Evolutionary conservation across 2,888 invertebrate species (phyloP).

Genomic region (Volucella inflata): DNA sequence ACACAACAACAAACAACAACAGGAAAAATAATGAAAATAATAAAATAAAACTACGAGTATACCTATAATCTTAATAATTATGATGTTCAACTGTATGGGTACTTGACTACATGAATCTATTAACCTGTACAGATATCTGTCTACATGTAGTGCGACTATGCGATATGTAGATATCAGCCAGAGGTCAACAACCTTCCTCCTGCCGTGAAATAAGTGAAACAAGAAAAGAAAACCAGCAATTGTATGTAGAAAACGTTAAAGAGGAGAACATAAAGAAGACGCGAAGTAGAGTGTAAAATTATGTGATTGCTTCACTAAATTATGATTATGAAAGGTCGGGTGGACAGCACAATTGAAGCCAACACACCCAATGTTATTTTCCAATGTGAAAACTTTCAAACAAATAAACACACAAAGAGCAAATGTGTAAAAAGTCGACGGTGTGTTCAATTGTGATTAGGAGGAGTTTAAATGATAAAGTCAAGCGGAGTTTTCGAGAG

Average conservation of each 20-base stretch:
- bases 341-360: slow-evolving; percentile 26
- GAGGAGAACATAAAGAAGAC: slow-evolving; percentile 36
- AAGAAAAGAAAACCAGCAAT: slow-evolving; percentile 50
- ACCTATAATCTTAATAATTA: slow-evolving; percentile 44
- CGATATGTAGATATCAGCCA: slow-evolving; percentile 30
- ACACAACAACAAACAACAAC: too few species aligned
- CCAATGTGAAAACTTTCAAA: slow-evolving; percentile 4
- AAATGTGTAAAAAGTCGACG: neutral
- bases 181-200: slow-evolving; percentile 61
- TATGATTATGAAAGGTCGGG: slow-evolving; percentile 73
- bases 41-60: slow-evolving; percentile 19
- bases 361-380: slow-evolving; percentile 23
- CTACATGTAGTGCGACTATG: slow-evolving; percentile 36
- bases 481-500: neutral
- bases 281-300: slow-evolving; percentile 76
- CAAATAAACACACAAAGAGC: neutral
- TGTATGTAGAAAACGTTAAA: slow-evolving; percentile 65
- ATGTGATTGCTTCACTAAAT: slow-evolving; percentile 74
- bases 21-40: too few species aligned
- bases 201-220: slow-evolving; percentile 21
- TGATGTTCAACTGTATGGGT: slow-evolving; percentile 28
- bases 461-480: slow-evolving; percentile 10
- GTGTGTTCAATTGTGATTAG: neutral
- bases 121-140: slow-evolving; percentile 47
- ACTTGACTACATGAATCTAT: slow-evolving; percentile 62